Percentiles rank a stretch among this genome's conserved stretches.
These are phyloP conservation scores for Diarsia rubi DNA, from an alignment of 2,888 invertebrate species.

Conservation along the genomic window DNA sequence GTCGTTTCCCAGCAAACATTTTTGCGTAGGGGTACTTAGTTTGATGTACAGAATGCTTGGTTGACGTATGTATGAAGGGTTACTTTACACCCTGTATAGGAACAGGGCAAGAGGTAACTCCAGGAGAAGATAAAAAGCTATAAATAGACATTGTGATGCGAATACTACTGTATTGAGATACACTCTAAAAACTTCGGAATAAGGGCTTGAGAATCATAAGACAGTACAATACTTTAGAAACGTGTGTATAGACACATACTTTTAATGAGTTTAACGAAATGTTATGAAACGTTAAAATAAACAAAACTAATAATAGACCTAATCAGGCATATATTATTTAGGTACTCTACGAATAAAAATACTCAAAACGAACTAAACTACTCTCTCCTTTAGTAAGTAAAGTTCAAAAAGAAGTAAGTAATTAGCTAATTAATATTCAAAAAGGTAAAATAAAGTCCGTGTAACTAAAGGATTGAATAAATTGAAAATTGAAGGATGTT, in stretches of 20 bases:
- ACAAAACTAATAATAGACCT: background rate
- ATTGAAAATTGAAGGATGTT: constrained; percentile 51
- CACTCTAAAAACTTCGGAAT: background rate
- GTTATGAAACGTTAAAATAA: background rate
- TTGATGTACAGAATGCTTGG: too few relatives aligned
- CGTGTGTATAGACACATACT: background rate
- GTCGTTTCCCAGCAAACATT: too few relatives aligned
- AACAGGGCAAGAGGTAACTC: background rate
- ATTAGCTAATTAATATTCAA: constrained; percentile 19
- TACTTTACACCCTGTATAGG: too few relatives aligned
- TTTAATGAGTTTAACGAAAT: background rate
- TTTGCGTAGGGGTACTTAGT: too few relatives aligned
- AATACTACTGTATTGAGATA: background rate
- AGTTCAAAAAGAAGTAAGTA: background rate
- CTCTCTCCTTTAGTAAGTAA: background rate
- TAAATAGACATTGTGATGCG: background rate
- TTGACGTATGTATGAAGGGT: too few relatives aligned
- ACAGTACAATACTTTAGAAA: background rate
- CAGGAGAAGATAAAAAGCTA: background rate
- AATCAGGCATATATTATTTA: background rate
- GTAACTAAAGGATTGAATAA: constrained; percentile 46
- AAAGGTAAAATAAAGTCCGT: constrained; percentile 2
- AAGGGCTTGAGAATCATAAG: background rate
- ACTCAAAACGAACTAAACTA: background rate
- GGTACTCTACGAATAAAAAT: background rate